Percentiles rank a stretch among this genome's conserved stretches.
phyloP scores from a whole-genome alignment of 1,140 invertebrate species.

The Diachasmimorpha longicaudata region DNA sequence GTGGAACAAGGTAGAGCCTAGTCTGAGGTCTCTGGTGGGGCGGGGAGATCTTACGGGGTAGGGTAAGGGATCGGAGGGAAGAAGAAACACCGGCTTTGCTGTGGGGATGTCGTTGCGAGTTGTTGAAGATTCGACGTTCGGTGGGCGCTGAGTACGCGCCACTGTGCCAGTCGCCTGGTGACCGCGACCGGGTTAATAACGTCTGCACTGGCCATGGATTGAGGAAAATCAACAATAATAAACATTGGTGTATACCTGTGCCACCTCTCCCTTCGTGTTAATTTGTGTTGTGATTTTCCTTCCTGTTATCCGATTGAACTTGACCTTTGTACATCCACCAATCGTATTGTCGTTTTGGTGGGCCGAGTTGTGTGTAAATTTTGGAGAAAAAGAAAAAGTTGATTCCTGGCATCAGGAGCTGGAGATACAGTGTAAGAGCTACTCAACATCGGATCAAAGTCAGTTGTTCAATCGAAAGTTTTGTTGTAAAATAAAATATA shows the following conservation, averaged over 20 bases:
- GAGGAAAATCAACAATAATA: neutral
- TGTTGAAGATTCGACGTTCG: neutral
- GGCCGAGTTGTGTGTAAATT: no score
- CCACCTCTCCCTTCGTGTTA: neutral
- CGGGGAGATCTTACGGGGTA: neutral
- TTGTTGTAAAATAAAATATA: neutral
- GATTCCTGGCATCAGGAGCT: no score
- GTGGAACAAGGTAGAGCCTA: no score
- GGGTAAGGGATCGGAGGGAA: neutral
- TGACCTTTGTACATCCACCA: neutral
- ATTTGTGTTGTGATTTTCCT: neutral
- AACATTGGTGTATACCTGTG: neutral
- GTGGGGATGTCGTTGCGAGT: neutral
- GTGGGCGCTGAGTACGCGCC: neutral
- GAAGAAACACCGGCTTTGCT: neutral
- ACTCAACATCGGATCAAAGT: no score
- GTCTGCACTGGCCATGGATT: conserved; percentile 23
- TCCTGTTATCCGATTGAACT: neutral
- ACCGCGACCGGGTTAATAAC: conserved; percentile 26
- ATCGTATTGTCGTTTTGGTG: neutral
- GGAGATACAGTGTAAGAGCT: no score
- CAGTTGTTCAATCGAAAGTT: no score
- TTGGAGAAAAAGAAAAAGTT: no score
- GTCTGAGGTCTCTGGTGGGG: neutral
- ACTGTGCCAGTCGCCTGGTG: conserved; percentile 28